Evolutionary conservation across 1,140 invertebrate genomes (phyloP).

Genomic region (Zaprionus taronus): DNA sequence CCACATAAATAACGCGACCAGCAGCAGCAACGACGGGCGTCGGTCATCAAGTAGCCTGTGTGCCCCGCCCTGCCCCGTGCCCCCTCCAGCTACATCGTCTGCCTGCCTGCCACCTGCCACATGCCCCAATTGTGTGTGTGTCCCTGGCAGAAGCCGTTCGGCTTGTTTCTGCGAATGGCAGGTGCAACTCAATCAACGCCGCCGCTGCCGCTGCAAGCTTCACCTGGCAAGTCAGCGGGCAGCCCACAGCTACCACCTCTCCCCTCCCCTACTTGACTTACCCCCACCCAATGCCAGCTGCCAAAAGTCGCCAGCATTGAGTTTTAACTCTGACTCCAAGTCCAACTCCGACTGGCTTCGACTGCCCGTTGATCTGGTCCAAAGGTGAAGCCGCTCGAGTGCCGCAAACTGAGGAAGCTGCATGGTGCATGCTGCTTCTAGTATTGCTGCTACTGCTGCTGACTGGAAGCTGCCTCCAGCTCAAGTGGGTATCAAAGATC

Average conservation of each 20-base stretch:
- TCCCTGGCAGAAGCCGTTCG: slow-evolving; percentile 38
- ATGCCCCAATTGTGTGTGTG: slow-evolving; percentile 10
- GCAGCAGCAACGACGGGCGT: slow-evolving; percentile 23
- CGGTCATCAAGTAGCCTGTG: slow-evolving; percentile 26
- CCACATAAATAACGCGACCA: slow-evolving; percentile 76
- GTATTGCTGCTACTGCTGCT: background rate
- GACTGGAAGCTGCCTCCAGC: background rate
- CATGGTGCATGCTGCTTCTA: slow-evolving; percentile 28
- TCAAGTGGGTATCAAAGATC: slow-evolving; percentile 74
- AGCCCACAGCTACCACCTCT: slow-evolving; percentile 9
- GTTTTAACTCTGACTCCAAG: slow-evolving; percentile 30
- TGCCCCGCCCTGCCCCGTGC: background rate
- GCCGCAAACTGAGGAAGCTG: slow-evolving; percentile 69
- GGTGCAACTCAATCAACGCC: slow-evolving; percentile 81
- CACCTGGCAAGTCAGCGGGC: slow-evolving; percentile 58
- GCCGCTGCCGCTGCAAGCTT: slow-evolving; percentile 48
- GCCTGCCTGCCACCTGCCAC: slow-evolving; percentile 4
- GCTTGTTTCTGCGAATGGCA: slow-evolving; percentile 83
- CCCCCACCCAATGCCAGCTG: slow-evolving; percentile 54
- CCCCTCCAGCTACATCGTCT: slow-evolving; percentile 9
- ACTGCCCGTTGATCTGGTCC: slow-evolving; percentile 27
- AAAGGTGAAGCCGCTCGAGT: slow-evolving; percentile 37
- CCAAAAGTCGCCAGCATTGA: slow-evolving; percentile 54
- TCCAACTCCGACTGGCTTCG: background rate
- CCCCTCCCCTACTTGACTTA: background rate